Conservation (phyloP, 2,113 vertebrate genomes). For the Ammospiza caudacuta region DNA sequence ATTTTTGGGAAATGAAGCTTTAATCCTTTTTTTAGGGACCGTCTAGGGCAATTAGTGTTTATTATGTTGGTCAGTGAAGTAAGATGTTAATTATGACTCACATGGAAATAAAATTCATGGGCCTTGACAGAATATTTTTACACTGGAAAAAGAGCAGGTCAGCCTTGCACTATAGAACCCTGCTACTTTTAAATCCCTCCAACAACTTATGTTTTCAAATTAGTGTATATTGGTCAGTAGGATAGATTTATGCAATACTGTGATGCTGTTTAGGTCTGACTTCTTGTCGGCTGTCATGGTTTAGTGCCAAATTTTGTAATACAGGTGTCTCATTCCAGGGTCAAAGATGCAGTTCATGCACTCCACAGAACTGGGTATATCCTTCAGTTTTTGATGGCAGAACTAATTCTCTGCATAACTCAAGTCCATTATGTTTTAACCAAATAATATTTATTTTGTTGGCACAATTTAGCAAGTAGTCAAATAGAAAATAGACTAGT, state of each 20-base stretch:
- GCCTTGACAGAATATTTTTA: background rate
- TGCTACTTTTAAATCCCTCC: background rate
- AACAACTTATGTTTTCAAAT: background rate
- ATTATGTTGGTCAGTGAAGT: background rate
- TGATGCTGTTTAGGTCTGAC: background rate
- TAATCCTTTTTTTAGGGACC: background rate
- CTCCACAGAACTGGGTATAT: background rate
- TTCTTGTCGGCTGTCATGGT: background rate
- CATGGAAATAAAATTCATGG: background rate
- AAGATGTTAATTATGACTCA: background rate
- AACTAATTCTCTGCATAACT: background rate
- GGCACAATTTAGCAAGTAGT: background rate
- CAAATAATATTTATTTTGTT: background rate
- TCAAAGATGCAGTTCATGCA: background rate
- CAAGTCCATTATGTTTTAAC: background rate
- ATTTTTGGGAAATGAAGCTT: background rate
- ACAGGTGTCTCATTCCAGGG: background rate
- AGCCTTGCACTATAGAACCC: background rate
- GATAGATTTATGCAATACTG: background rate
- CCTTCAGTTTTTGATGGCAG: background rate
- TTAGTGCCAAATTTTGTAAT: background rate
- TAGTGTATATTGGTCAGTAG: background rate
- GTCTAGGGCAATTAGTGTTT: background rate
- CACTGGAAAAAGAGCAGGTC: background rate
- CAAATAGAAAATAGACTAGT: background rate